Base-by-base conservation (phyloP, 1,140 invertebrate genomes). In the Euwallacea fornicatus region DNA sequence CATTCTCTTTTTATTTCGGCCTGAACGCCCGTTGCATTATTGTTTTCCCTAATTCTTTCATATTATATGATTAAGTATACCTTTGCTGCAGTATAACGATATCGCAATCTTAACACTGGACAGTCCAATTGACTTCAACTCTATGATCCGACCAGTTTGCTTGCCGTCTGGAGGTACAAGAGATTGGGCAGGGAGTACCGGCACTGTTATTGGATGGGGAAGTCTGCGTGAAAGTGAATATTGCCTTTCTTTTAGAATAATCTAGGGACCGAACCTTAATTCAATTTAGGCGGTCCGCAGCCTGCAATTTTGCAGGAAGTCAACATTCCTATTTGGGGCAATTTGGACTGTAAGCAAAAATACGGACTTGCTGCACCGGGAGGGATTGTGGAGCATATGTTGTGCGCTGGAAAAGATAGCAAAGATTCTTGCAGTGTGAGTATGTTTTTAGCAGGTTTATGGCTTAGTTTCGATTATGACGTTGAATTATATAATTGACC, bases 351-450 rank as follows among this genome's bases (percentile, higher is more conserved):
- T 76, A 86, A 88, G 62, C 74, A 82, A 2, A 95, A 94, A 79
- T 96, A 95, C 77, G 93, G 93, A n/a, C 81, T 84, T 11, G 91
- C 92, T 4, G 93, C 93, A 11, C 93, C 93, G 0, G 93, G 93
- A 13, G 93, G 93, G 7, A 95, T 96, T 46, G 90, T 93, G 2
- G 90, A 93, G 2, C 90, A 92, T 76, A 94, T 95, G 86, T 81
- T 96, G 0, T 96, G 94, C 79, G 93, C 93, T 43, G 93, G 93
- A 2, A 86, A 88, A 82, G 88, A 88, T 9, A 87, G 88, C 59
- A 91, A 88, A 83, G 95, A 97, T 82, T 94, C 93, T 10, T 95
- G 94, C 79, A 94, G 91, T 82, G 93, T 95, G 86, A 87, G 60
- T 55, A 33, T 33, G 21, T 33, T 33, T 61, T 61, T 43, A 41